Conservation (phyloP, 2,113 vertebrate genomes). For the Empidonax alnorum region DNA sequence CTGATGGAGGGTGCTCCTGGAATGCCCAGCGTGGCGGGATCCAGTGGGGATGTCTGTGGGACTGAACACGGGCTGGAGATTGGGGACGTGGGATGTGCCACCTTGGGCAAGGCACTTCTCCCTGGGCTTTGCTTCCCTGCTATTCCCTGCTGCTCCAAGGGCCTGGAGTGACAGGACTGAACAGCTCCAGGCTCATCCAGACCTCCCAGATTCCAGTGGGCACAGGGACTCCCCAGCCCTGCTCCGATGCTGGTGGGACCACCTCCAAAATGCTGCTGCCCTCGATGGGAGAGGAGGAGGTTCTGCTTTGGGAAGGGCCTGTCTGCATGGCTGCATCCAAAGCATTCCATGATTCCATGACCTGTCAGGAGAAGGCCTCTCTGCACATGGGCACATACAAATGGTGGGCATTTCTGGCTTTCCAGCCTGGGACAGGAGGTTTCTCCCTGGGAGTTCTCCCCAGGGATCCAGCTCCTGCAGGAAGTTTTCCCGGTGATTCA, state of each 20-base stretch:
- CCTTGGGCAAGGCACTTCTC: background rate
- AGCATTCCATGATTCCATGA: background rate
- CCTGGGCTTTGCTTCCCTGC: background rate
- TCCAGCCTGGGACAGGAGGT: background rate
- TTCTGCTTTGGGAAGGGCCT: too few relatives aligned
- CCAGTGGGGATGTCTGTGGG: background rate
- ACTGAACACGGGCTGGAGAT: background rate
- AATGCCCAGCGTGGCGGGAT: background rate
- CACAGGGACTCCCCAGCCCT: background rate
- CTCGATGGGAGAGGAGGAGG: too few relatives aligned
- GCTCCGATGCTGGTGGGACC: too few relatives aligned
- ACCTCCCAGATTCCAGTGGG: too few relatives aligned
- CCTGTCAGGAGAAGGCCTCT: background rate
- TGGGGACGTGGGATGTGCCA: background rate
- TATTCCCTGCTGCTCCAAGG: too few relatives aligned
- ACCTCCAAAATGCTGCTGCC: too few relatives aligned
- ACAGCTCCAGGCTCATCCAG: too few relatives aligned
- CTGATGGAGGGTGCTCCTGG: background rate
- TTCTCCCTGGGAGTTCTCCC: background rate
- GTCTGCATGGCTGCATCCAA: background rate
- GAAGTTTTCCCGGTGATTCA: slow-evolving; percentile 44
- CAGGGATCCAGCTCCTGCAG: background rate
- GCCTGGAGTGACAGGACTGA: background rate
- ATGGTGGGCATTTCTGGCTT: background rate
- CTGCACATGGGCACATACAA: background rate